Percentiles rank a stretch among this genome's conserved stretches.
These are phyloP conservation scores for Rattus rattus DNA, from an alignment of 2,113 vertebrate genomes.

Conservation along the genomic window DNA sequence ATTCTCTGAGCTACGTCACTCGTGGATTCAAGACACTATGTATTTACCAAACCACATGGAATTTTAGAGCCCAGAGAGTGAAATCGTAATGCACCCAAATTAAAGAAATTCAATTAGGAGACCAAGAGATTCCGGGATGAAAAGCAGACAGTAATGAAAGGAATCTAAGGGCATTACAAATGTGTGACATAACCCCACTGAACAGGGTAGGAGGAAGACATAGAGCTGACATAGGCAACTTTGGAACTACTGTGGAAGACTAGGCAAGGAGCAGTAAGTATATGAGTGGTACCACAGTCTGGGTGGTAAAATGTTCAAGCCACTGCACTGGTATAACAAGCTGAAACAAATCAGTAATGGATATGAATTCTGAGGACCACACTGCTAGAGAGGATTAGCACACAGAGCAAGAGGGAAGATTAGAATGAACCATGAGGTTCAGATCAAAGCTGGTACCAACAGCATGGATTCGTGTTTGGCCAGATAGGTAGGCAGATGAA, in stretches of 20 bases:
- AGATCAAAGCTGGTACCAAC: background rate
- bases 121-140: background rate
- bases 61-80: background rate
- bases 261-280: background rate
- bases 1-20: background rate
- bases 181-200: background rate
- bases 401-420: background rate
- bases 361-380: background rate
- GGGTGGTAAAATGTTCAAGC: background rate
- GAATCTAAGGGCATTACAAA: background rate
- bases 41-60: slow-evolving; percentile 49
- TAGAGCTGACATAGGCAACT: background rate
- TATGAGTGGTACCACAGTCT: background rate
- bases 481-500: background rate
- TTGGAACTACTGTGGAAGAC: background rate
- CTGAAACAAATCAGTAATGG: background rate
- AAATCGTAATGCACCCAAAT: slow-evolving; percentile 25
- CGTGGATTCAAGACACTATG: slow-evolving; percentile 8
- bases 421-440: background rate
- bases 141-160: background rate
- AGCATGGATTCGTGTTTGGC: background rate
- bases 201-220: background rate
- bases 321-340: background rate
- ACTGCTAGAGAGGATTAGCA: background rate
- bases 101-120: slow-evolving; percentile 53